Percentiles rank a stretch among this genome's conserved stretches.
Evolutionary conservation across 2,797 vertebrate genomes (phyloP).

Genomic region (Coracias cyanogaster): DNA sequence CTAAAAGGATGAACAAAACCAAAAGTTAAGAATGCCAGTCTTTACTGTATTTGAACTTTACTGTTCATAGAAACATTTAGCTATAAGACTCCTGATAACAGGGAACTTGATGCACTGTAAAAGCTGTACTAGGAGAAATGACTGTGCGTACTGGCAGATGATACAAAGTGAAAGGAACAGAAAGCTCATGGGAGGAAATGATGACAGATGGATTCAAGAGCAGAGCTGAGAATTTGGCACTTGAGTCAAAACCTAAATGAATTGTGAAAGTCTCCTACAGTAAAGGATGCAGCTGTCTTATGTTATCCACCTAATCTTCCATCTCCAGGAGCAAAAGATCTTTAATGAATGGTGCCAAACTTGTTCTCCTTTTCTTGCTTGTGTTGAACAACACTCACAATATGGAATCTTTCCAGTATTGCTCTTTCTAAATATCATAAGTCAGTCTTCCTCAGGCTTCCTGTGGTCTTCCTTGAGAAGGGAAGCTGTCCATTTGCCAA

Average conservation of each 20-base stretch:
- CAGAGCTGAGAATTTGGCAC: slow-evolving; percentile 34
- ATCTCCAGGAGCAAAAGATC: slow-evolving; percentile 26
- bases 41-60: background rate
- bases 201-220: slow-evolving; percentile 46
- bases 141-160: background rate
- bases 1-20: background rate
- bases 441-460: background rate
- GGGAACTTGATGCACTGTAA: background rate
- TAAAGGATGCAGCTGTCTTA: slow-evolving; percentile 50
- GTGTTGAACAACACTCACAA: background rate
- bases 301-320: slow-evolving; percentile 44
- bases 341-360: slow-evolving; percentile 17
- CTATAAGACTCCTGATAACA: background rate
- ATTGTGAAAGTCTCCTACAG: slow-evolving; percentile 32
- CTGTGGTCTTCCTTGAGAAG: background rate
- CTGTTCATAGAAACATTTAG: background rate
- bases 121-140: background rate
- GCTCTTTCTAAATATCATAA: background rate
- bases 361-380: slow-evolving; percentile 11
- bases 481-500: background rate
- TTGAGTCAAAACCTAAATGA: slow-evolving; percentile 48
- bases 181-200: slow-evolving; percentile 35
- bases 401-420: slow-evolving; percentile 6
- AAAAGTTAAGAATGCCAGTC: background rate
- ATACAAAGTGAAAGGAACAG: background rate